Conservation (phyloP, 92 coral and sea anemone genomes). For the Nematostella vectensis region DNA sequence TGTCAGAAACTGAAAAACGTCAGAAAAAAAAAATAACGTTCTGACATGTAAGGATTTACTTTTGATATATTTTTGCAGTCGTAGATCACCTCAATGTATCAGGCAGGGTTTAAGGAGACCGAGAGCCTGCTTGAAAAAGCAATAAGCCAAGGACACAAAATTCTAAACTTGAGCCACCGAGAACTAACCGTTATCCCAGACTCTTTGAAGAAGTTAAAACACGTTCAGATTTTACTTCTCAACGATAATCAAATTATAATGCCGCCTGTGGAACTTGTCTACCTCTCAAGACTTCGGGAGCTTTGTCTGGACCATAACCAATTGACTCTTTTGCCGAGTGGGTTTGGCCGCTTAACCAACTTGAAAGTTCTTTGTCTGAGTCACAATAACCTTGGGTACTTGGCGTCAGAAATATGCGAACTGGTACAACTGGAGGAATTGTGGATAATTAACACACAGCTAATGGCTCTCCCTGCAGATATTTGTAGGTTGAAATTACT, state of each 20-base stretch:
- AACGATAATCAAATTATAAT: conserved; percentile 87
- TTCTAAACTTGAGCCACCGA: conserved; percentile 79
- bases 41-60: too few species aligned
- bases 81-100: too few species aligned
- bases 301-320: conserved; percentile 85
- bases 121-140: conserved; percentile 67
- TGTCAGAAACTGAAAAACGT: too few species aligned
- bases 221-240: conserved; percentile 56
- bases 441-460: conserved; percentile 84
- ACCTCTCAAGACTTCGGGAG: conserved; percentile 62
- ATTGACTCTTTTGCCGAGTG: conserved; percentile 84
- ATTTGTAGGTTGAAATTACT: conserved; percentile 61
- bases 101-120: conserved; percentile 68
- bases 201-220: conserved; percentile 51
- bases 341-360: conserved; percentile 77
- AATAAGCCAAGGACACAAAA: conserved; percentile 24
- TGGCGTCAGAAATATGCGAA: conserved; percentile 85
- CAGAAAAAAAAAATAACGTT: too few species aligned
- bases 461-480: conserved; percentile 91
- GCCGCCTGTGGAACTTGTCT: conserved; percentile 90
- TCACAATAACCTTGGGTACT: conserved; percentile 82
- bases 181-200: conserved; percentile 85
- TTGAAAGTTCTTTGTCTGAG: conserved; percentile 68
- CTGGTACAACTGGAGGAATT: conserved; percentile 56
- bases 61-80: too few species aligned